These are phyloP conservation scores for Trimorus sp. DNA, from an alignment of 2,888 invertebrate species.

Conservation along the genomic window DNA sequence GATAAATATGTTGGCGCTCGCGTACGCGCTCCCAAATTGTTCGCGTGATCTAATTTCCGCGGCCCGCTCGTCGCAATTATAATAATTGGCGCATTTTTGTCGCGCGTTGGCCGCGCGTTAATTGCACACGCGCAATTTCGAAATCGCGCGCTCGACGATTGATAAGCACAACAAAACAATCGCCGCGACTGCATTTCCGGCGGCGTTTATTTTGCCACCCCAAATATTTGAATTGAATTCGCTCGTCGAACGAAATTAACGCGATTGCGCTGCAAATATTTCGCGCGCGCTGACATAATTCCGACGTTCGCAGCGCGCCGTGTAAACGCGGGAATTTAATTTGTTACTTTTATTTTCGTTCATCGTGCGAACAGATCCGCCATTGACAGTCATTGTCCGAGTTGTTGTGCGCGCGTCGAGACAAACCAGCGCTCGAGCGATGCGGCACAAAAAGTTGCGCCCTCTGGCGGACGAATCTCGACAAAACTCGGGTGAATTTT, in stretches of 20 bases:
- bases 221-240: neutral
- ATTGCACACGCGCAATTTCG: neutral
- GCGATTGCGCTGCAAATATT: neutral
- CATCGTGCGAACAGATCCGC: too few relatives aligned
- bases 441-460: too few relatives aligned
- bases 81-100: constrained; percentile 14
- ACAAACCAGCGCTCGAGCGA: too few relatives aligned
- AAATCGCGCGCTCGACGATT: neutral
- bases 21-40: constrained; percentile 20
- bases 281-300: neutral
- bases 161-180: neutral
- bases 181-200: neutral
- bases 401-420: too few relatives aligned
- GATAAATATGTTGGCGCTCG: constrained; percentile 27
- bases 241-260: neutral
- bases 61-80: constrained; percentile 10
- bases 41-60: constrained; percentile 18
- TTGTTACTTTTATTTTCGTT: too few relatives aligned
- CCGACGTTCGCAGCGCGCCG: neutral
- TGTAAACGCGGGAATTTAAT: neutral
- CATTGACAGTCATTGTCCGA: too few relatives aligned
- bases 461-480: too few relatives aligned
- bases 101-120: neutral
- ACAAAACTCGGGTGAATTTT: too few relatives aligned
- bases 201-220: neutral